Evolutionary conservation across 1,140 invertebrate species (phyloP).

Genomic region (Solenopsis invicta): DNA sequence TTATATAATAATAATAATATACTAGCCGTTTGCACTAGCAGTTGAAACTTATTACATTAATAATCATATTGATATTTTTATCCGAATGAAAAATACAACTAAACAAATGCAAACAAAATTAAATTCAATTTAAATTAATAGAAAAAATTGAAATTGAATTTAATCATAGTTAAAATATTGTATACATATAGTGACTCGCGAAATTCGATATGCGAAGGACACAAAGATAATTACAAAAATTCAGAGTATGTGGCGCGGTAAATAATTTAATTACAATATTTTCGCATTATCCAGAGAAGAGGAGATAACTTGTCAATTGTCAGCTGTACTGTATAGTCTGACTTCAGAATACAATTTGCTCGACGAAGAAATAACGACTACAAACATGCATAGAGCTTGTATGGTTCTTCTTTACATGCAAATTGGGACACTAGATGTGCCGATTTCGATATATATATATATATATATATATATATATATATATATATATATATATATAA

Average conservation of each 20-base stretch:
- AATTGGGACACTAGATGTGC: background rate
- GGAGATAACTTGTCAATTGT: conserved; percentile 41
- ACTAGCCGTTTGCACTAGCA: background rate
- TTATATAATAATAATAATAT: too few species aligned
- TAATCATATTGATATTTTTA: background rate
- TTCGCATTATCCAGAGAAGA: background rate
- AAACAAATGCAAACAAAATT: background rate
- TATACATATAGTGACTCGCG: background rate
- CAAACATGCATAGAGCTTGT: conserved; percentile 6
- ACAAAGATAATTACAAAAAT: conserved; percentile 13
- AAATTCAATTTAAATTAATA: background rate
- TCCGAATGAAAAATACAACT: background rate
- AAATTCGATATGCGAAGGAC: background rate
- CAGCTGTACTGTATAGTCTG: conserved; percentile 4
- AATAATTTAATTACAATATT: conserved; percentile 38
- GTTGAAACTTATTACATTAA: background rate
- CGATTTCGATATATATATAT: conserved; percentile 14
- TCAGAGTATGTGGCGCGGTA: background rate
- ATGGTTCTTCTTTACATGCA: background rate
- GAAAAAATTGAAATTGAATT: background rate
- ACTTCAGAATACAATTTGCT: conserved; percentile 10
- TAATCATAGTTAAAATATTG: background rate
- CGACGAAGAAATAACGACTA: background rate
- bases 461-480: conserved; percentile 1
- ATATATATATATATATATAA: background rate